Conservation (phyloP, 2,113 vertebrate genomes). For the Ophthalmolycus amberensis region DNA sequence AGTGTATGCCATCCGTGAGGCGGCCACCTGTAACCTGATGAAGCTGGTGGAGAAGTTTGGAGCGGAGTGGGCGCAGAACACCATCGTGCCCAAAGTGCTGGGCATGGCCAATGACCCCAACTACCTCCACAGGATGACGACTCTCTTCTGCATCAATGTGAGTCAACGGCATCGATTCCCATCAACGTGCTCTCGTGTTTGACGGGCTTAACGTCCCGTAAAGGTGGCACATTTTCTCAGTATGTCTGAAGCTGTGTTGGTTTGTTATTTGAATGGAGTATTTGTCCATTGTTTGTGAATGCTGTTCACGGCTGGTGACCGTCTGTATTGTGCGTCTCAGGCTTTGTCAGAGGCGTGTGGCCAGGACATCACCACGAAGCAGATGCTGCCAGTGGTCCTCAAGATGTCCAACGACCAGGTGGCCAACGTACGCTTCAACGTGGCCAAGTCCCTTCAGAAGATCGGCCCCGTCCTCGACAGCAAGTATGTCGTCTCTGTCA, state of each 20-base stretch:
- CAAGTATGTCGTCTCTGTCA: conserved; percentile 73
- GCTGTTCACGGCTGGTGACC: neutral
- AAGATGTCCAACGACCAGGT: conserved; percentile 94
- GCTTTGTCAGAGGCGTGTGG: conserved; percentile 90
- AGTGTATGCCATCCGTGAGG: conserved; percentile 92
- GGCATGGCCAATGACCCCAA: conserved; percentile 93
- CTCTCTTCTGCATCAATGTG: conserved; percentile 93
- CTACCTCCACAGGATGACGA: conserved; percentile 94
- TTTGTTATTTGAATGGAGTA: neutral
- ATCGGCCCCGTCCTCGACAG: conserved; percentile 90
- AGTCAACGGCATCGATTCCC: conserved; percentile 58
- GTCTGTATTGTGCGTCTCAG: conserved; percentile 68
- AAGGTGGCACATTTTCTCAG: neutral
- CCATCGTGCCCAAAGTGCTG: conserved; percentile 91
- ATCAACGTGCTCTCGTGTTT: neutral
- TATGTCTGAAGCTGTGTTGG: neutral
- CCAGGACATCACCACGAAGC: conserved; percentile 92
- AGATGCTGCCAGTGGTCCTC: conserved; percentile 91
- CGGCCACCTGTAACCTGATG: conserved; percentile 91
- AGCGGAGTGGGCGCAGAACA: conserved; percentile 91
- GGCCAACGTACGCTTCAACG: conserved; percentile 94
- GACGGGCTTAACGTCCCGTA: neutral
- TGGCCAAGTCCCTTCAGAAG: conserved; percentile 93
- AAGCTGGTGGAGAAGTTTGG: conserved; percentile 94
- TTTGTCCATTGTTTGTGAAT: neutral